phyloP scores from a whole-genome alignment of 2,113 vertebrate genomes.

The Pholis gunnellus region DNA sequence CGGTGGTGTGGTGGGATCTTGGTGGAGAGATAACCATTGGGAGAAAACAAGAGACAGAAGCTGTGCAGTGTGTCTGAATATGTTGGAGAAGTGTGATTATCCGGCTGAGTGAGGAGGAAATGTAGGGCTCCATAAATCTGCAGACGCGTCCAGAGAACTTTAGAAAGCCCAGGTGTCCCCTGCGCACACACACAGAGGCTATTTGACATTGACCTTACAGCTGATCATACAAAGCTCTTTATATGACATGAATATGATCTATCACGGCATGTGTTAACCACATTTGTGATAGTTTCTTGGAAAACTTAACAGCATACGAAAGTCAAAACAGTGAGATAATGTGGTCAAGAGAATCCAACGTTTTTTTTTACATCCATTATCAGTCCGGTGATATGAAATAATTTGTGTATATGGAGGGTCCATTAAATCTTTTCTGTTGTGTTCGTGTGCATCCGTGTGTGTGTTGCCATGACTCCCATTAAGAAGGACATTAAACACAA shows the following conservation, averaged over 20 bases:
- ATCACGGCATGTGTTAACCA: slow-evolving; percentile 6
- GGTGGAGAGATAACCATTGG: slow-evolving; percentile 1
- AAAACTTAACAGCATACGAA: slow-evolving; percentile 9
- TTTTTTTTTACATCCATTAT: slow-evolving; percentile 23
- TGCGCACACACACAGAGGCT: slow-evolving; percentile 29
- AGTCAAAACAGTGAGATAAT: slow-evolving; percentile 19
- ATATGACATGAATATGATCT: slow-evolving; percentile 30
- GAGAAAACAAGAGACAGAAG: not conserved
- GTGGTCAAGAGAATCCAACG: slow-evolving; percentile 6
- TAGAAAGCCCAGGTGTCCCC: slow-evolving; percentile 12
- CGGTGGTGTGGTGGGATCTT: slow-evolving; percentile 27
- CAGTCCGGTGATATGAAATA: not conserved
- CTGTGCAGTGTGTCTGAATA: not conserved
- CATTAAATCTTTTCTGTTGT: slow-evolving; percentile 11
- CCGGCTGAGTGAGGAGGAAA: slow-evolving; percentile 15
- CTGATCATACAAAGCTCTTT: slow-evolving; percentile 30
- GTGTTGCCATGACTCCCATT: not conserved
- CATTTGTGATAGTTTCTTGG: slow-evolving; percentile 21
- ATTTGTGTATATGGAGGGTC: not conserved
- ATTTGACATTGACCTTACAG: slow-evolving; percentile 10
- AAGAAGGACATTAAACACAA: slow-evolving; percentile 29
- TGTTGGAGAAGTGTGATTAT: slow-evolving; percentile 1
- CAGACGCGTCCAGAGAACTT: slow-evolving; percentile 53
- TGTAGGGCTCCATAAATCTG: slow-evolving; percentile 56
- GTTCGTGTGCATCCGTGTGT: not conserved